A percentile compares a stretch with the other conserved stretches of the same genome.
phyloP scores from a whole-genome alignment of 2,888 invertebrate species.

The Limnephilus lunatus region DNA sequence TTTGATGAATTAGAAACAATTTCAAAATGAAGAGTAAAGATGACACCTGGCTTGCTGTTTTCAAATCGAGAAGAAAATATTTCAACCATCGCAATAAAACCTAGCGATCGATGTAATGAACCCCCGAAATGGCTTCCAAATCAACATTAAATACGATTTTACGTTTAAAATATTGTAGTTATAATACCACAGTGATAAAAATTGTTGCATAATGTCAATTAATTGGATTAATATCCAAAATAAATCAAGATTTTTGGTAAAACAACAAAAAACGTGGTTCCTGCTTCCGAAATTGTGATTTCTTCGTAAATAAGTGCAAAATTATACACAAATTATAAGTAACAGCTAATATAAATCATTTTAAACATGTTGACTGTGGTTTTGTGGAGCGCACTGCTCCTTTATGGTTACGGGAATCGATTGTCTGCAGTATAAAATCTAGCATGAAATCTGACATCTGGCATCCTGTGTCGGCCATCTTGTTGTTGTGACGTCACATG shows the following conservation, averaged over 20 bases:
- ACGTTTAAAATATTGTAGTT: background rate
- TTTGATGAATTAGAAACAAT: background rate
- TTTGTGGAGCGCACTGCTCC: background rate
- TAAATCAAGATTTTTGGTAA: background rate
- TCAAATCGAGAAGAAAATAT: slow-evolving; percentile 64
- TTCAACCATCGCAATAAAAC: slow-evolving; percentile 54
- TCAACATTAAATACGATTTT: background rate
- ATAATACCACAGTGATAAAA: slow-evolving; percentile 35
- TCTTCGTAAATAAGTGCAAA: slow-evolving; percentile 31
- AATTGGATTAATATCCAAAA: slow-evolving; percentile 18
- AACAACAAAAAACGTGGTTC: background rate
- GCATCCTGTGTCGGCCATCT: background rate
- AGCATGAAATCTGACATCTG: background rate
- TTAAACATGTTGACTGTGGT: slow-evolving; percentile 11
- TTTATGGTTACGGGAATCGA: background rate
- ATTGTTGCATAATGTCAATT: slow-evolving; percentile 36
- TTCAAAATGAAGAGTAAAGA: slow-evolving; percentile 62
- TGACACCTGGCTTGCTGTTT: slow-evolving; percentile 61
- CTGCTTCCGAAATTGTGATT: slow-evolving; percentile 37
- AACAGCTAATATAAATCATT: background rate
- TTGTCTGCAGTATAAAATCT: background rate
- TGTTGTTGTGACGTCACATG: slow-evolving; percentile 16
- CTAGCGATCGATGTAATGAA: slow-evolving; percentile 34
- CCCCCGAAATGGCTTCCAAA: slow-evolving; percentile 49
- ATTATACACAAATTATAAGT: background rate